phyloP scores from a whole-genome alignment of 2,888 invertebrate species.

The Lymantria dispar region DNA sequence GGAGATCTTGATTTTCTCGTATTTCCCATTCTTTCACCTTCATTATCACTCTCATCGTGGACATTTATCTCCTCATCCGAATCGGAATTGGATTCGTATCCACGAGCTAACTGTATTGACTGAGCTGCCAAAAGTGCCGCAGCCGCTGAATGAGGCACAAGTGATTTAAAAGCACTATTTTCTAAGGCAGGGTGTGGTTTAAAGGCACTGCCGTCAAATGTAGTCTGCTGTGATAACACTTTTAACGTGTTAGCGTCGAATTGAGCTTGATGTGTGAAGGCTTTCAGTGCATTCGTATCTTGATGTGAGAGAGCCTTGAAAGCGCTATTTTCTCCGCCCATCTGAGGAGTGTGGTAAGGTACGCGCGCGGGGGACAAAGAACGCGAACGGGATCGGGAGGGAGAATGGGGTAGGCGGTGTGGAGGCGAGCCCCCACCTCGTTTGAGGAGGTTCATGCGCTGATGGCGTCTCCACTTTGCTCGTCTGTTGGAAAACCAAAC shows the following conservation, averaged over 20 bases:
- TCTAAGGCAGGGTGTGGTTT: constrained; percentile 84
- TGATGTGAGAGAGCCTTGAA: constrained; percentile 89
- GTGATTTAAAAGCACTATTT: constrained; percentile 93
- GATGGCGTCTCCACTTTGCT: constrained; percentile 98
- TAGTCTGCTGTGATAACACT: constrained; percentile 65
- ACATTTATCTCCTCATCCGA: constrained; percentile 93
- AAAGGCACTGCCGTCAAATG: constrained; percentile 64
- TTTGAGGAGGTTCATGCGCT: constrained; percentile 96
- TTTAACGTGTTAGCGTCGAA: constrained; percentile 83
- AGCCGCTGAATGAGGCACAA: constrained; percentile 85
- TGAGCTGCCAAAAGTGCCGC: constrained; percentile 81
- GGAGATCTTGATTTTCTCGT: constrained; percentile 75
- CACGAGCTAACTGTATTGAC: constrained; percentile 70
- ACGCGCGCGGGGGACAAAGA: constrained; percentile 85
- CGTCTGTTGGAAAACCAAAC: constrained; percentile 99
- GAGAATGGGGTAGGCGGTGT: constrained; percentile 80
- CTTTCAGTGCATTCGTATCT: constrained; percentile 82
- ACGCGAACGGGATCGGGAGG: constrained; percentile 86
- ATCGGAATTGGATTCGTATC: constrained; percentile 81
- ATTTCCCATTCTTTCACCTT: constrained; percentile 71
- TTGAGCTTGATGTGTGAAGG: constrained; percentile 79
- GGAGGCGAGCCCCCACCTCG: constrained; percentile 89
- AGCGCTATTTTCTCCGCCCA: constrained; percentile 96
- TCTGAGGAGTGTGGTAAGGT: constrained; percentile 83
- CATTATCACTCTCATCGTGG: constrained; percentile 88